Percentiles rank a stretch among this genome's conserved stretches.
phyloP scores from a whole-genome alignment of 2,113 vertebrate species.

The Calypte anna region DNA sequence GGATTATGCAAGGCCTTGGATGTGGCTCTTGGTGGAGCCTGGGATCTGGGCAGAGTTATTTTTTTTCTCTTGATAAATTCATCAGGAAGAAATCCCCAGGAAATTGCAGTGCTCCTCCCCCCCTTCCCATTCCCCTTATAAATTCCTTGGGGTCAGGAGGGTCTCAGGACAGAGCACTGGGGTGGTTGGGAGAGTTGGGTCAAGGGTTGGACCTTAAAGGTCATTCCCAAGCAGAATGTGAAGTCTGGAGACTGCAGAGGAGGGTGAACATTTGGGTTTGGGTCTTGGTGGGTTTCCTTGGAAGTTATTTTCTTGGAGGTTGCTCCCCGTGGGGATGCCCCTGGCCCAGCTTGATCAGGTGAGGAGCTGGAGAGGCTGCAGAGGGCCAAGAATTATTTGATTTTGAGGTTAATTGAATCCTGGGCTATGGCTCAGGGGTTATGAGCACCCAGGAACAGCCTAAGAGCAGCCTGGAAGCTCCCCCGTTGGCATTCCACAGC shows the following conservation, averaged over 20 bases:
- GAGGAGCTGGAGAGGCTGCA: background rate
- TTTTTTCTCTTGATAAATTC: background rate
- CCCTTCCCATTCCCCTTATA: background rate
- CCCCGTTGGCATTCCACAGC: background rate
- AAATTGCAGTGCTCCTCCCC: background rate
- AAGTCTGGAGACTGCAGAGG: too few species aligned
- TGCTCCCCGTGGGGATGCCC: background rate
- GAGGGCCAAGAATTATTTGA: background rate
- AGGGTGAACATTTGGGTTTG: fast-evolving
- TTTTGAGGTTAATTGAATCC: background rate
- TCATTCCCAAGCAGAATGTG: too few species aligned
- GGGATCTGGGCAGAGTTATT: background rate
- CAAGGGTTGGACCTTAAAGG: too few species aligned
- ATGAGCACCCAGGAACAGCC: background rate
- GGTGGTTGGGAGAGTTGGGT: background rate
- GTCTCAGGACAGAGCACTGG: background rate
- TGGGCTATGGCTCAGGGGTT: background rate
- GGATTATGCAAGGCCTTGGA: too few species aligned
- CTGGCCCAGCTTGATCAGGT: background rate
- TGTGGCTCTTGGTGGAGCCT: too few species aligned
- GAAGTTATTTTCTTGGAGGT: background rate
- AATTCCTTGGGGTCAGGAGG: background rate
- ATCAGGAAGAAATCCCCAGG: background rate
- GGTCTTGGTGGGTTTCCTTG: background rate
- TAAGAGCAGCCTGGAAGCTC: background rate